phyloP scores from a whole-genome alignment of 1,140 invertebrate genomes.

The Thaumetopoea pityocampa region DNA sequence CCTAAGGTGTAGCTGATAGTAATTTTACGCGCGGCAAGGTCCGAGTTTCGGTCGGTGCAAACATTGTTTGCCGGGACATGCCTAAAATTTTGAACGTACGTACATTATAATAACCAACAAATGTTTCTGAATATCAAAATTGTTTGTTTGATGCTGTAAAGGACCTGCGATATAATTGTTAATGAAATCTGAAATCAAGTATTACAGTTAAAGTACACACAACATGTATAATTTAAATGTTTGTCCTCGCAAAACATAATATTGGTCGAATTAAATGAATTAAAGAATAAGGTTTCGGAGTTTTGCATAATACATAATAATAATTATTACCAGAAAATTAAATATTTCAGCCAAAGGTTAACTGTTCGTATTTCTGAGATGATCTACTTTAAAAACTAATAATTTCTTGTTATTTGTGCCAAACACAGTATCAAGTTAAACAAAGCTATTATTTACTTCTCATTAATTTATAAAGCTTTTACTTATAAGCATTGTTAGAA shows the following conservation, averaged over 20 bases:
- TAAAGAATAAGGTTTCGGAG: no score
- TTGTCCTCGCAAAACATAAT: constrained; percentile 16
- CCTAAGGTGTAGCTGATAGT: constrained; percentile 71
- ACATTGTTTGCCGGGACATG: constrained; percentile 42
- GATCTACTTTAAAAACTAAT: no score
- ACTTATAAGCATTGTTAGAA: no score
- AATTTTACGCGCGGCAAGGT: constrained; percentile 69
- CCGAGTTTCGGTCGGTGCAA: constrained; percentile 58
- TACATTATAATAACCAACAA: constrained; percentile 24
- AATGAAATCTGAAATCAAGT: constrained; percentile 19
- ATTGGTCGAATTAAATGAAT: constrained; percentile 17
- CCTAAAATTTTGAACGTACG: constrained; percentile 27
- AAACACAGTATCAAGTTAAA: no score
- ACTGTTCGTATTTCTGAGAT: no score
- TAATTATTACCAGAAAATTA: no score
- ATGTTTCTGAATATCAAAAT: constrained; percentile 30
- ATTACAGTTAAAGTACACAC: constrained; percentile 17
- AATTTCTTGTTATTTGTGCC: no score
- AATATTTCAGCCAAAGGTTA: no score
- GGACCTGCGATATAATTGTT: constrained; percentile 19
- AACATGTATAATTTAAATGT: constrained; percentile 17
- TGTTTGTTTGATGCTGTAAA: constrained; percentile 29
- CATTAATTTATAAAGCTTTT: no score
- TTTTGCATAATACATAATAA: no score
- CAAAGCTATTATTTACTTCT: no score